These are phyloP conservation scores for Eupsittula cactorum DNA, from an alignment of 2,113 vertebrate genomes.

Conservation along the genomic window DNA sequence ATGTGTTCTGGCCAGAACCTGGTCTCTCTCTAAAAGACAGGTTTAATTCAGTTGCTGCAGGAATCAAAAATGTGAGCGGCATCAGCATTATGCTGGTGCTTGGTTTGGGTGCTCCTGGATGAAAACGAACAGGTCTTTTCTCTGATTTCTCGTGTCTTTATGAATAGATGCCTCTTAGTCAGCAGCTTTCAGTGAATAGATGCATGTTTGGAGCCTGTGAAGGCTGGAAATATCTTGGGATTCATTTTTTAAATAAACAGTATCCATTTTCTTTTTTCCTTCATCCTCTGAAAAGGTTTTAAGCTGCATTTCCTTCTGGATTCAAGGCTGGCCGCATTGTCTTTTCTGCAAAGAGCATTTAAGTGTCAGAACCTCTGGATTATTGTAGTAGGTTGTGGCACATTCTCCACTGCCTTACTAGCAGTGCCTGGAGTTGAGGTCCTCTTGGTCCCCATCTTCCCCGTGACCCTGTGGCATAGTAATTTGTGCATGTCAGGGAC, in stretches of 20 bases:
- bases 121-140: neutral
- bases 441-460: neutral
- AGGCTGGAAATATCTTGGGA: neutral
- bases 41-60: neutral
- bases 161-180: neutral
- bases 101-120: neutral
- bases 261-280: too few relatives aligned
- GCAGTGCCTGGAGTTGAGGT: neutral
- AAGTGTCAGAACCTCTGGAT: neutral
- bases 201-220: neutral
- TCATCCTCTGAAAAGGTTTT: neutral
- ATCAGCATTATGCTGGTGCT: neutral
- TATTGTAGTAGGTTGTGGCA: neutral
- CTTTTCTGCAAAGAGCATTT: neutral
- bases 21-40: neutral
- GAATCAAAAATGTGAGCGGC: neutral
- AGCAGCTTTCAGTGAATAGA: neutral
- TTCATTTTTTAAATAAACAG: neutral
- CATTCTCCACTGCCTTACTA: neutral
- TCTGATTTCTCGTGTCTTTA: neutral
- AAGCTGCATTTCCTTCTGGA: neutral
- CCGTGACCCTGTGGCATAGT: rapidly evolving
- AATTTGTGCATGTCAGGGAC: neutral
- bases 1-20: neutral
- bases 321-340: neutral